Evolutionary conservation across 1,140 invertebrate genomes (phyloP), one percentile per base, ranked within the genome.

Genomic region (Microplitis demolitor): DNA sequence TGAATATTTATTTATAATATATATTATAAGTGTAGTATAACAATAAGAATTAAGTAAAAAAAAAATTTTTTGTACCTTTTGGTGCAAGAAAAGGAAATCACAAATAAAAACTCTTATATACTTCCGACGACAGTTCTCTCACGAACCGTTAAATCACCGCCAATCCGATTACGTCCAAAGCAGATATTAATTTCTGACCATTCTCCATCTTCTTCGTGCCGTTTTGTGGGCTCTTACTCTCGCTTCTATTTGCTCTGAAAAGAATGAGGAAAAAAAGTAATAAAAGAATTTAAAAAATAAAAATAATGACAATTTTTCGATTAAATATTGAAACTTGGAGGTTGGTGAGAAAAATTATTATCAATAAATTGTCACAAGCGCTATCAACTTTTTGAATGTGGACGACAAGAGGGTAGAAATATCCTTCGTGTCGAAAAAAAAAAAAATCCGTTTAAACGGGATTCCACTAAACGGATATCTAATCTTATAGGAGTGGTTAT

Each of bases 121-220:
- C 66, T 58, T 58, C 6, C 34, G 54, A 66, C 35, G 71, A 67
- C 71, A 62, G 37, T 35, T 61, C 56, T 60, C 64, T 67, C 54
- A 61, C 45, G 64, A 72, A 72, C 53, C 71, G 71, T 67, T 72
- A 72, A 72, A 72, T 72, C 71, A 72, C 53, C 4, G 31, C 4
- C 54, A 72, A 72, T 72, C 71, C 71, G 71, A 72, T 72, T 72
- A 72, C 64, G 33, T 39, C 53, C 24, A 72, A 66, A 72, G 71
- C 37, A 67, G 71, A 72, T 72, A 72, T 72, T 72, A 72, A 72
- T 72, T 72, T 72, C 71, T 72, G 71, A 72, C 71, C 71, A 72
- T 60, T 72, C 64, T 72, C 71, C 71, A 72, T 72, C 71, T 72
- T 72, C 71, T 72, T 72, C 39, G 56, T 72, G 71, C 63, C 64